Percentiles rank a stretch among this genome's conserved stretches.
These are phyloP conservation scores for Zaprionus inermis DNA, from an alignment of 1,140 invertebrate species.

Conservation along the genomic window DNA sequence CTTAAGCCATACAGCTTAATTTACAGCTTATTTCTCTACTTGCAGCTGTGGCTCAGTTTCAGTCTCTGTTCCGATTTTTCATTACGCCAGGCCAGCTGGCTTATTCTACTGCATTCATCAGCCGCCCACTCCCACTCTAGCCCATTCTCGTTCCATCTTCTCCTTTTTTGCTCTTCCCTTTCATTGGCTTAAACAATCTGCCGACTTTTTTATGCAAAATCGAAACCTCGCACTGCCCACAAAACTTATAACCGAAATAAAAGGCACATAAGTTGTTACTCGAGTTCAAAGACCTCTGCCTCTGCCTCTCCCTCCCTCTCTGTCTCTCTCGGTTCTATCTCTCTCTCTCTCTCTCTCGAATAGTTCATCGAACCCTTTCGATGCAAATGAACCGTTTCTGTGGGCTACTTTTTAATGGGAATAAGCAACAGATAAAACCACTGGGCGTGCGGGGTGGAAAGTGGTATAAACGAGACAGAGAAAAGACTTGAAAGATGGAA, in stretches of 20 bases:
- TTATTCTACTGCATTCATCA: neutral
- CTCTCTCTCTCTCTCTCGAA: neutral
- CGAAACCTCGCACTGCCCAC: neutral
- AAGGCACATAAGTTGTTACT: conserved; percentile 2
- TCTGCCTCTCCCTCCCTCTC: neutral
- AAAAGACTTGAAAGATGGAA: neutral
- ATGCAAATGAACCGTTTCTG: conserved; percentile 10
- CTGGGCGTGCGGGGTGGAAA: neutral
- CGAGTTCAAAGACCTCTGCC: neutral
- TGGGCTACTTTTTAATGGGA: conserved; percentile 3
- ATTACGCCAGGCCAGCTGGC: neutral
- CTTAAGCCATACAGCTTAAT: neutral
- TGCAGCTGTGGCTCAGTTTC: neutral
- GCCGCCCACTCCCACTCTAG: neutral
- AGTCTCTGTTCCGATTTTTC: neutral
- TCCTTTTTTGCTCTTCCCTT: neutral
- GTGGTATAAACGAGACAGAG: neutral
- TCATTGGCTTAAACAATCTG: neutral
- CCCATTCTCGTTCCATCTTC: neutral
- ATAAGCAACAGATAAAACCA: conserved; percentile 3
- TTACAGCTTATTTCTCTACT: neutral
- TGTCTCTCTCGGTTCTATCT: neutral
- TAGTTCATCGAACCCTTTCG: conserved; percentile 2
- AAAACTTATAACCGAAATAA: conserved; percentile 4
- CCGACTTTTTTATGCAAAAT: neutral